These are phyloP conservation scores for Ormyrus labotus DNA, from an alignment of 2,888 invertebrate genomes.

Conservation along the genomic window DNA sequence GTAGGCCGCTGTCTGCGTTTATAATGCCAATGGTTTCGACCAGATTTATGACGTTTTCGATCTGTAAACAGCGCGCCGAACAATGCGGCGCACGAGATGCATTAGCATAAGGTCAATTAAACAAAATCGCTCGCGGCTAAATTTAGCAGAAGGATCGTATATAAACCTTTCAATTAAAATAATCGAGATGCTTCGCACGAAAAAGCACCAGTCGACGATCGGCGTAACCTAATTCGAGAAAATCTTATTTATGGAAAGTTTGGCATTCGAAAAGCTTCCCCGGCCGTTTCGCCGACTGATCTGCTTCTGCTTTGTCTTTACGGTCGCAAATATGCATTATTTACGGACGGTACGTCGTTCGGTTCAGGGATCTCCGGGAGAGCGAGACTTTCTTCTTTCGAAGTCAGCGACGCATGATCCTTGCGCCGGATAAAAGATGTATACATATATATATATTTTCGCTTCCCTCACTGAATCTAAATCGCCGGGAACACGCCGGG, in stretches of 20 bases:
- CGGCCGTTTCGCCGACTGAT: neutral
- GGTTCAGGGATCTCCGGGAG: conserved; percentile 47
- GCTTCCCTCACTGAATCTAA: conserved; percentile 43
- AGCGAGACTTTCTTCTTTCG: conserved; percentile 33
- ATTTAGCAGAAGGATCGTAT: no score
- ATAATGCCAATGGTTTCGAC: no score
- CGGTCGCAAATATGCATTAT: conserved; percentile 52
- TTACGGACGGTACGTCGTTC: conserved; percentile 55
- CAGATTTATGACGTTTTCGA: no score
- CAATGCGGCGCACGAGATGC: no score
- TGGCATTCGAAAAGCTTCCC: neutral
- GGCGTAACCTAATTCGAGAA: conserved; percentile 22
- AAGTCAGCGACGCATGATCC: conserved; percentile 48
- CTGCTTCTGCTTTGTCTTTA: conserved; percentile 5
- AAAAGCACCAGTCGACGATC: neutral
- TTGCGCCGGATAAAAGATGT: conserved; percentile 41
- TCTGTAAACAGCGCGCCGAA: no score
- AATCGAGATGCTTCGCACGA: no score
- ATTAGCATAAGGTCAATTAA: no score
- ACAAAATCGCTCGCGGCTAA: no score
- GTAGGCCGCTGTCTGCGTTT: no score
- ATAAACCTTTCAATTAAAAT: no score
- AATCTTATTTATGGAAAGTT: conserved; percentile 45
- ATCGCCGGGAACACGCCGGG: neutral
- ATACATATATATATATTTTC: conserved; percentile 30